These are phyloP conservation scores for Crenichthys baileyi DNA, from an alignment of 2,797 vertebrate genomes.

Conservation along the genomic window DNA sequence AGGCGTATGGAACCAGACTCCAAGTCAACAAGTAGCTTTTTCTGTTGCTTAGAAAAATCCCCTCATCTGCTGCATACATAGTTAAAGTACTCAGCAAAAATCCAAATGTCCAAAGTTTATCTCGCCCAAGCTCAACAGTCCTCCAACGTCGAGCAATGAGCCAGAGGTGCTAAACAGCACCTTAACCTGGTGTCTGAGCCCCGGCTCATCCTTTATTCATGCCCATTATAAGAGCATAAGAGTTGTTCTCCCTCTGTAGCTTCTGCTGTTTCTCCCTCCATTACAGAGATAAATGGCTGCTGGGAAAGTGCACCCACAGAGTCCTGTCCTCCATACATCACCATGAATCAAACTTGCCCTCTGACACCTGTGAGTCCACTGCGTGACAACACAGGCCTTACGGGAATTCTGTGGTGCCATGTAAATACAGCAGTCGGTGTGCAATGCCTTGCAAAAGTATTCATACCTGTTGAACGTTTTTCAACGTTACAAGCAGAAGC, in stretches of 20 bases:
- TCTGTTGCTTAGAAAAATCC: slow-evolving; percentile 24
- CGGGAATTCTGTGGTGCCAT: neutral
- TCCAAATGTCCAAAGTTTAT: neutral
- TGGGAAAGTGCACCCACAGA: slow-evolving; percentile 32
- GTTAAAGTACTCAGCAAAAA: neutral
- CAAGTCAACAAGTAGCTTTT: slow-evolving; percentile 60
- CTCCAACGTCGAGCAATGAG: slow-evolving; percentile 41
- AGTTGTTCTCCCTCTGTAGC: slow-evolving; percentile 58
- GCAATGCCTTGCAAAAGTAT: neutral
- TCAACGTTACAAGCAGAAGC: neutral
- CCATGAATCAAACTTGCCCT: slow-evolving; percentile 59
- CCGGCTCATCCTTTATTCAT: slow-evolving; percentile 74
- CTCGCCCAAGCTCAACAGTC: slow-evolving; percentile 4
- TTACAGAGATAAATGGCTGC: slow-evolving; percentile 66
- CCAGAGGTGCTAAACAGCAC: slow-evolving; percentile 68
- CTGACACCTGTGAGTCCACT: slow-evolving; percentile 35
- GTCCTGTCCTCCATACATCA: slow-evolving; percentile 48
- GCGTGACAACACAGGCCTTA: slow-evolving; percentile 33
- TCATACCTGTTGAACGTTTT: neutral
- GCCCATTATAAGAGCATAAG: slow-evolving; percentile 73
- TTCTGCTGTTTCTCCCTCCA: slow-evolving; percentile 49
- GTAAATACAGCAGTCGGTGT: neutral
- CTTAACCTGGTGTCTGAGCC: slow-evolving; percentile 71
- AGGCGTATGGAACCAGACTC: slow-evolving; percentile 57
- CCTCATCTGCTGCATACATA: neutral